Evolutionary conservation across 1,140 invertebrate species (phyloP).

Genomic region (Leptopilina boulardi): DNA sequence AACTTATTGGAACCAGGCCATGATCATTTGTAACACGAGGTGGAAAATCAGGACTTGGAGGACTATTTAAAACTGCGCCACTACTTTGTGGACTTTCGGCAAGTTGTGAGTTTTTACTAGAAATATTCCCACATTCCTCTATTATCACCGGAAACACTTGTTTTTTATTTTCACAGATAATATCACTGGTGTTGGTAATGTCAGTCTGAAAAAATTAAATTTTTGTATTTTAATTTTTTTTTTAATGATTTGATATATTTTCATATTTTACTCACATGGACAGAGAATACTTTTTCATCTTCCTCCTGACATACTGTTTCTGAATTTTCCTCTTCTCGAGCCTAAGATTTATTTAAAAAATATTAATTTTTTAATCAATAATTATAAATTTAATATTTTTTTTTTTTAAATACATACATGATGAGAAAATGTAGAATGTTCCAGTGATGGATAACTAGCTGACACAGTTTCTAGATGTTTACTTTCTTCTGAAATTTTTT

Average conservation of each 20-base stretch:
- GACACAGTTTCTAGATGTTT: not conserved
- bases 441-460: not conserved
- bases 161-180: constrained; percentile 46
- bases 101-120: constrained; percentile 66
- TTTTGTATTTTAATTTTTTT: too few relatives aligned
- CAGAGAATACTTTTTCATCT: not conserved
- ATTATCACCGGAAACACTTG: constrained; percentile 49
- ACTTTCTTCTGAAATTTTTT: not conserved
- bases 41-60: constrained; percentile 71
- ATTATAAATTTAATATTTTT: not conserved
- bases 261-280: not conserved
- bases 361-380: not conserved
- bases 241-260: not conserved
- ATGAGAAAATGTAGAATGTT: constrained; percentile 9
- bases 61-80: constrained; percentile 64
- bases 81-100: constrained; percentile 69
- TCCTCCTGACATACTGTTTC: not conserved
- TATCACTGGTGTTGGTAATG: constrained; percentile 52
- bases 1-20: constrained; percentile 35
- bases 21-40: constrained; percentile 60
- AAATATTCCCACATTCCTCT: constrained; percentile 65
- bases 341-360: not conserved
- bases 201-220: constrained; percentile 54
- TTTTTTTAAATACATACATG: not conserved
- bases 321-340: not conserved